A percentile compares a stretch with the other conserved stretches of the same genome.
Evolutionary conservation across 2,113 vertebrate species (phyloP).

Genomic region (Pipa parva): DNA sequence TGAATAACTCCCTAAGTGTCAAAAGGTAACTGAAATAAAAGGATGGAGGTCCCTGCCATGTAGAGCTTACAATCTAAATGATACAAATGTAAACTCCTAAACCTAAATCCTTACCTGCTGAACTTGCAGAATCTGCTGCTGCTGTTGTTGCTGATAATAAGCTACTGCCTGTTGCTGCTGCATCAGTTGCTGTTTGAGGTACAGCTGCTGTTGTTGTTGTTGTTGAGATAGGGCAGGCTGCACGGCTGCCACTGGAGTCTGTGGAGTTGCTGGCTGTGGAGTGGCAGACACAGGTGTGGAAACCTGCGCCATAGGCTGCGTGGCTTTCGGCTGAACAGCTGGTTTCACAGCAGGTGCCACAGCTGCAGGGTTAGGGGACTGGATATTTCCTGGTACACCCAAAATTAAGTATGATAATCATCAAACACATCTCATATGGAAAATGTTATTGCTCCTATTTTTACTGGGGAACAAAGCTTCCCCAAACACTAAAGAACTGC

Average conservation of each 20-base stretch:
- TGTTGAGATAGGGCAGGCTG: slow-evolving; percentile 59
- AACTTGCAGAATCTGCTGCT: slow-evolving; percentile 62
- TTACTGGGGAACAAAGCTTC: no score
- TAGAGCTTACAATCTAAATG: no score
- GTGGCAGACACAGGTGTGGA: slow-evolving; percentile 49
- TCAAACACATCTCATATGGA: neutral
- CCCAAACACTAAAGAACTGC: no score
- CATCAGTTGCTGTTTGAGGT: slow-evolving; percentile 74
- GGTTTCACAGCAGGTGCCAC: slow-evolving; percentile 18
- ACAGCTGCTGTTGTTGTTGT: slow-evolving; percentile 81
- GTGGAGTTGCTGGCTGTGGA: slow-evolving; percentile 17
- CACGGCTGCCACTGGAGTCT: slow-evolving; percentile 50
- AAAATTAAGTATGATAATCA: slow-evolving; percentile 17
- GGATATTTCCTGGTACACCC: slow-evolving; percentile 51
- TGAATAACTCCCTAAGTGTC: no score
- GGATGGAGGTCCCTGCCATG: no score
- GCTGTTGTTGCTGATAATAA: slow-evolving; percentile 56
- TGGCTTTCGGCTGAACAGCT: slow-evolving; percentile 55
- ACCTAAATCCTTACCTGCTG: slow-evolving; percentile 84
- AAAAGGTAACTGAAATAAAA: no score
- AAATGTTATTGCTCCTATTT: no score
- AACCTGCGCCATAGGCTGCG: slow-evolving; percentile 60
- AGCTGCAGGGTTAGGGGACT: slow-evolving; percentile 54
- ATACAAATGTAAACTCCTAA: no score
- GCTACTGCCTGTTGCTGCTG: slow-evolving; percentile 53